Percentiles rank a stretch among this genome's conserved stretches.
Evolutionary conservation across 1,140 invertebrate species (phyloP).

Genomic region (Drosophila pseudoobscura): DNA sequence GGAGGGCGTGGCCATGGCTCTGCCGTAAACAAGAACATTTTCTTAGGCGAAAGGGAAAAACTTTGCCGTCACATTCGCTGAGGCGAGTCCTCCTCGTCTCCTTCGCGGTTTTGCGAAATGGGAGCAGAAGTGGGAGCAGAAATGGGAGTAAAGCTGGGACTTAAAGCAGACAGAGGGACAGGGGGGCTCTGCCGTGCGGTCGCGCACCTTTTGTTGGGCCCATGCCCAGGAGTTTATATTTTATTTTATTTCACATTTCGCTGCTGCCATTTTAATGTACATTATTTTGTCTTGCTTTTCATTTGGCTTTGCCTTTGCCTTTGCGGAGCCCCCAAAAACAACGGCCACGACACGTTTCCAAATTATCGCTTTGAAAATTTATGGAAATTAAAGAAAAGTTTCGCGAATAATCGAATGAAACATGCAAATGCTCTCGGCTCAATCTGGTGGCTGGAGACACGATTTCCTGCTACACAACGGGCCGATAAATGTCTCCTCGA

Average conservation of each 20-base stretch:
- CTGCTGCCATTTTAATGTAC: constrained; percentile 50
- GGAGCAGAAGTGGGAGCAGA: background rate
- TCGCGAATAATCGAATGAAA: constrained; percentile 51
- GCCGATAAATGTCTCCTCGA: no score
- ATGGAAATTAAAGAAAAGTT: constrained; percentile 68
- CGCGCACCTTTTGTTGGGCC: constrained; percentile 58
- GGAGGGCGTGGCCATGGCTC: constrained; percentile 32
- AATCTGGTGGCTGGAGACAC: no score
- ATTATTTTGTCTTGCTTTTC: constrained; percentile 36
- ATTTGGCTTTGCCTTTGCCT: constrained; percentile 23
- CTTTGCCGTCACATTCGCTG: constrained; percentile 45
- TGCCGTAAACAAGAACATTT: constrained; percentile 67
- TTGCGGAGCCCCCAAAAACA: background rate
- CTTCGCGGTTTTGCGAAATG: constrained; percentile 1
- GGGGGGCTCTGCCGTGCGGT: background rate
- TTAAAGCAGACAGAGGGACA: background rate
- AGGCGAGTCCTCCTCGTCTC: constrained; percentile 12
- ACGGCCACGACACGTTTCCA: constrained; percentile 20
- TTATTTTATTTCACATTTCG: constrained; percentile 60
- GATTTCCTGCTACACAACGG: no score
- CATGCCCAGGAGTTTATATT: constrained; percentile 50
- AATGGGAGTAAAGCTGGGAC: no score
- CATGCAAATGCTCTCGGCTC: constrained; percentile 18
- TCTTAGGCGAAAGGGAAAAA: constrained; percentile 48
- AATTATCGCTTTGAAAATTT: constrained; percentile 60